Percentiles rank a stretch among this genome's conserved stretches.
Conservation (phyloP, 2,797 vertebrate genomes). For the Rhinogobio ventralis region DNA sequence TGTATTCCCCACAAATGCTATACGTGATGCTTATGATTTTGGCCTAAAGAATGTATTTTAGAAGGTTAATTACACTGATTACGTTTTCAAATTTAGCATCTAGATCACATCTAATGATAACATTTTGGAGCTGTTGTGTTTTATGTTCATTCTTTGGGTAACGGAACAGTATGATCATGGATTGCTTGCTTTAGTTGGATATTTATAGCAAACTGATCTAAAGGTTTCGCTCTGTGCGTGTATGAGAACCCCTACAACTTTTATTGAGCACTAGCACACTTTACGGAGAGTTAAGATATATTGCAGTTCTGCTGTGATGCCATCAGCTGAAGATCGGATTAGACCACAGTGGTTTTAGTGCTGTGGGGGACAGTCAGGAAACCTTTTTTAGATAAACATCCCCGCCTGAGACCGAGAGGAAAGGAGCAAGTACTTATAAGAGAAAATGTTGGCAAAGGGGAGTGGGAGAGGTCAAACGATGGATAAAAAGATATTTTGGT, state of each 20-base stretch:
- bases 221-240: conserved; percentile 61
- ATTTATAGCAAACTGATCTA: conserved; percentile 87
- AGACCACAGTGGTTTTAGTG: conserved; percentile 39
- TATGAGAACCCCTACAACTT: conserved; percentile 19
- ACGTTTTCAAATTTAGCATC: neutral
- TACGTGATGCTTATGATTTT: neutral
- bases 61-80: neutral
- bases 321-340: conserved; percentile 11
- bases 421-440: conserved; percentile 39
- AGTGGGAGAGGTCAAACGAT: conserved; percentile 32
- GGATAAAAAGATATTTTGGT: conserved; percentile 39
- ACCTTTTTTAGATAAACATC: conserved; percentile 45
- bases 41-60: neutral
- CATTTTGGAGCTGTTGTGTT: neutral
- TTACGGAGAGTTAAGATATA: conserved; percentile 24
- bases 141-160: conserved; percentile 6
- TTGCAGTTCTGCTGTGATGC: neutral
- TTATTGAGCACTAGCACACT: conserved; percentile 34
- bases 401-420: conserved; percentile 31
- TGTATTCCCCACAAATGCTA: neutral
- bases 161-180: conserved; percentile 76
- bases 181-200: conserved; percentile 74
- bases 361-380: conserved; percentile 8
- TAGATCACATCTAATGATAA: neutral
- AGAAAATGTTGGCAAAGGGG: conserved; percentile 10